A percentile compares a stretch with the other conserved stretches of the same genome.
phyloP scores from a whole-genome alignment of 2,797 vertebrate genomes.

The Chaenodraco wilsoni region DNA sequence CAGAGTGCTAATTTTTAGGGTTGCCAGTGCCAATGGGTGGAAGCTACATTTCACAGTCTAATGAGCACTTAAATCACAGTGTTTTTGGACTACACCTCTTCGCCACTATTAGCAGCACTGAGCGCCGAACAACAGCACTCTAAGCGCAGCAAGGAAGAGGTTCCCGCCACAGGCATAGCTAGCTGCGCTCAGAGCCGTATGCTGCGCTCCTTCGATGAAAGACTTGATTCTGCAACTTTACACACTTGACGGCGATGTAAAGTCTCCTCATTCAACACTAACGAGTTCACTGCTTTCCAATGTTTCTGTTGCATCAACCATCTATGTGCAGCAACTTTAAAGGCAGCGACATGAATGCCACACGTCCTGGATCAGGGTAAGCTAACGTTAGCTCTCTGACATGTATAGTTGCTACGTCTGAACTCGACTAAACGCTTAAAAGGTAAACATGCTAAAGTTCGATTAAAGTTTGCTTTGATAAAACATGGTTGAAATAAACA shows the following conservation, averaged over 20 bases:
- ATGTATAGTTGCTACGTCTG: neutral
- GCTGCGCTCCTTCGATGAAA: neutral
- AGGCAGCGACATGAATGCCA: neutral
- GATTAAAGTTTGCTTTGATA: too few relatives aligned
- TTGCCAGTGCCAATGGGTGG: conserved; percentile 22
- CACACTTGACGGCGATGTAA: neutral
- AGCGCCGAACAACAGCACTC: neutral
- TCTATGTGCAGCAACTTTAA: neutral
- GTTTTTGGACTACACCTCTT: conserved; percentile 21
- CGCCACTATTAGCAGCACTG: neutral
- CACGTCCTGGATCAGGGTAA: neutral
- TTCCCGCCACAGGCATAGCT: conserved; percentile 16
- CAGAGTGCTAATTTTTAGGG: neutral
- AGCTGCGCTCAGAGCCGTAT: too few relatives aligned
- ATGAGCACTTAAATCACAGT: conserved; percentile 6
- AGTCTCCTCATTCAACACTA: accelerated
- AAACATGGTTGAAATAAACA: neutral
- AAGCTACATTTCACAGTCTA: neutral
- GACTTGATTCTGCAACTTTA: neutral
- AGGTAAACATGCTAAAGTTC: neutral
- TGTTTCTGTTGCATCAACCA: neutral
- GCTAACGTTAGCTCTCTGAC: conserved; percentile 42
- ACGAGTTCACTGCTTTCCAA: neutral
- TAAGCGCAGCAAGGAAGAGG: neutral
- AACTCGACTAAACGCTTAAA: neutral